Conservation (phyloP, 1,140 invertebrate genomes). For the Kradibia gibbosae region DNA sequence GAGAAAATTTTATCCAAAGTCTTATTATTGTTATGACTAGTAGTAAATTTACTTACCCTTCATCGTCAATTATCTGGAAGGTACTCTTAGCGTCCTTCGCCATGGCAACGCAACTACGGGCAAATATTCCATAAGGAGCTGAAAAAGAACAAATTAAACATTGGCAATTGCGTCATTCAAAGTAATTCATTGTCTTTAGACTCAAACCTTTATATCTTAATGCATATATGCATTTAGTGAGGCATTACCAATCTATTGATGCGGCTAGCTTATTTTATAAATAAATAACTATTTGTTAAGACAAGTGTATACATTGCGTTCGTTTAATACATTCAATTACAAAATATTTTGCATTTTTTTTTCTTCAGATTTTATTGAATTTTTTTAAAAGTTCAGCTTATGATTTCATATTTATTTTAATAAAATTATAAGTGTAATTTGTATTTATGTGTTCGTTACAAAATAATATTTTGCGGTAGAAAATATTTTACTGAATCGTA, state of each 20-base stretch:
- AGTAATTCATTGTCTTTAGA: not conserved
- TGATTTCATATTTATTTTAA: no score
- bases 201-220: not conserved
- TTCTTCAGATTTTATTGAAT: not conserved
- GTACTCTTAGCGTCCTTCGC: constrained; percentile 96
- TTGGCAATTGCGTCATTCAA: constrained; percentile 25
- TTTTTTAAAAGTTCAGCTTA: no score
- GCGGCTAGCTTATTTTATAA: not conserved
- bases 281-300: not conserved
- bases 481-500: no score
- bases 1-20: not conserved
- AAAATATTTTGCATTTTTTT: not conserved
- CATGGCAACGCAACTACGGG: constrained; percentile 95
- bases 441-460: no score
- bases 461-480: no score
- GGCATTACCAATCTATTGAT: not conserved
- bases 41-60: constrained; percentile 78
- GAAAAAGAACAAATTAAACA: constrained; percentile 60
- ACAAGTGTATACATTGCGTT: no score
- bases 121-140: constrained; percentile 97
- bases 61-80: constrained; percentile 96
- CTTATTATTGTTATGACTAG: not conserved
- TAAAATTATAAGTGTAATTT: not conserved
- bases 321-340: not conserved
- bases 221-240: not conserved